phyloP scores from a whole-genome alignment of 37 sponge, comb jelly and placozoan genomes.

The Ianthella basta region DNA sequence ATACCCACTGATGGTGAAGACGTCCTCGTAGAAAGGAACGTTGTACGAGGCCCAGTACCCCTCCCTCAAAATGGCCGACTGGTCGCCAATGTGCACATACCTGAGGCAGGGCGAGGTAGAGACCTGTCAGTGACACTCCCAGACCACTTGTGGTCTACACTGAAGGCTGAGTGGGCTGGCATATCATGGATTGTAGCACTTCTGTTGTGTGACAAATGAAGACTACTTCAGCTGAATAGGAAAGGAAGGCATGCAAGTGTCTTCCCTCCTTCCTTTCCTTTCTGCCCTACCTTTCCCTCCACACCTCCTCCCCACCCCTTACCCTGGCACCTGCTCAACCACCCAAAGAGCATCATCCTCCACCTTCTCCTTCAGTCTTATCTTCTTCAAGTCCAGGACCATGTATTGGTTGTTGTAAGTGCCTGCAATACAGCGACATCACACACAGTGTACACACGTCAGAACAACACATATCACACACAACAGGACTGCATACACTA shows the following conservation, averaged over 20 bases:
- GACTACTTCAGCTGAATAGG: too few species aligned
- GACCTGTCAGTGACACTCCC: neutral
- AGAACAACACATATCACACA: too few species aligned
- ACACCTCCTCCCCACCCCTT: neutral
- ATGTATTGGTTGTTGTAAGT: constrained; percentile 84
- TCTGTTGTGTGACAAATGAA: too few species aligned
- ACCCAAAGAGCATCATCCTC: constrained; percentile 67
- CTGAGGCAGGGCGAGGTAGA: neutral
- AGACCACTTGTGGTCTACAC: neutral
- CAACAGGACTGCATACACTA: too few species aligned
- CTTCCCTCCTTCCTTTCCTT: too few species aligned
- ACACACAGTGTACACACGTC: too few species aligned
- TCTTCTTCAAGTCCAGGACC: constrained; percentile 69
- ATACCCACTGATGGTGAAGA: constrained; percentile 55
- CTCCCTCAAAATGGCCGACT: constrained; percentile 52
- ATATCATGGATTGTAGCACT: too few species aligned
- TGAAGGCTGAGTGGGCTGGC: neutral
- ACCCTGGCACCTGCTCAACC: constrained; percentile 79
- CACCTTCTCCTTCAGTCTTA: constrained; percentile 38
- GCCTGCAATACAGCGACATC: constrained; percentile 54
- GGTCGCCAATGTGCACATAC: constrained; percentile 55
- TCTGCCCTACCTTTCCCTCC: too few species aligned
- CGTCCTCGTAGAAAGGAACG: constrained; percentile 71
- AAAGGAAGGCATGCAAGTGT: too few species aligned
- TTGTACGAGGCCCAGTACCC: constrained; percentile 84